These are phyloP conservation scores for Heterotis niloticus DNA, from an alignment of 2,113 vertebrate species.

Conservation along the genomic window DNA sequence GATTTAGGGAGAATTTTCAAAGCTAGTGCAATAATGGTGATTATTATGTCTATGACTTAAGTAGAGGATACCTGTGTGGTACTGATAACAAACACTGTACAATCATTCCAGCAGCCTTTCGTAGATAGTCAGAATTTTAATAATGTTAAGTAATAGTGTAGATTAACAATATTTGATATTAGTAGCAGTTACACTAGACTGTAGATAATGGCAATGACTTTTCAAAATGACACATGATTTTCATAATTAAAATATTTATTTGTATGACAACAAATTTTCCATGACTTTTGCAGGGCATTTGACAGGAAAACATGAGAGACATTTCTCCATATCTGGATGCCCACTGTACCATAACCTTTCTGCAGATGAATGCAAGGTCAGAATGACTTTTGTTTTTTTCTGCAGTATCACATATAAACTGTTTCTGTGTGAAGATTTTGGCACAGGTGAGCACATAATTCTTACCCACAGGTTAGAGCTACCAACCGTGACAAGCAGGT, in stretches of 20 bases:
- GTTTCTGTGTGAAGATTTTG: not conserved
- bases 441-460: not conserved
- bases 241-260: not conserved
- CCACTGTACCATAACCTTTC: constrained; percentile 96
- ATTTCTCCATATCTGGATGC: constrained; percentile 96
- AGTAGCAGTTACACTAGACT: not conserved
- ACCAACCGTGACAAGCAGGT: constrained; percentile 95
- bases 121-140: not conserved
- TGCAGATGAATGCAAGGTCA: constrained; percentile 95
- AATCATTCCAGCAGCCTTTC: not conserved
- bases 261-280: not conserved
- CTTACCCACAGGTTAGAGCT: constrained; percentile 82
- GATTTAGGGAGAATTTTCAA: too few species aligned
- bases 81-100: not conserved
- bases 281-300: constrained; percentile 74
- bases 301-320: constrained; percentile 94
- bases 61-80: too few species aligned
- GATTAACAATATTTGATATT: too few species aligned
- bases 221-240: not conserved
- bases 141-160: not conserved
- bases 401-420: not conserved
- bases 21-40: too few species aligned
- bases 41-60: too few species aligned
- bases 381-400: not conserved
- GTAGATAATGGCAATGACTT: not conserved